Percentiles rank a stretch among this genome's conserved stretches.
Conservation (phyloP, 2,797 vertebrate species). For the Chloroceryle inda region DNA sequence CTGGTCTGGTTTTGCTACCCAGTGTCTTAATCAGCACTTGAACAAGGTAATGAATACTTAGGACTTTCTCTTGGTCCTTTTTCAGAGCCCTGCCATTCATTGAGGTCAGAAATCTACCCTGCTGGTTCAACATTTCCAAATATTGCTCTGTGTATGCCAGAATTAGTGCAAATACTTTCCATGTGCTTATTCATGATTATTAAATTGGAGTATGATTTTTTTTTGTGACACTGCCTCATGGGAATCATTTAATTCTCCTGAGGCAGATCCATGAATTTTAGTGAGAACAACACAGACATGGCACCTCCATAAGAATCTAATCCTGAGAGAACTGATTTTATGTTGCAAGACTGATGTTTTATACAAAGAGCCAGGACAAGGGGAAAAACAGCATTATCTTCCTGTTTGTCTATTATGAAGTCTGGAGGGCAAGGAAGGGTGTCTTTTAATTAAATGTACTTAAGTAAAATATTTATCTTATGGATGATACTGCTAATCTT, state of each 20-base stretch:
- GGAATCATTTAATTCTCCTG: neutral
- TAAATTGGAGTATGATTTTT: neutral
- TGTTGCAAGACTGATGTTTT: neutral
- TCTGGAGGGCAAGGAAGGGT: neutral
- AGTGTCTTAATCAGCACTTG: neutral
- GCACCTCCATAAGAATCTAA: neutral
- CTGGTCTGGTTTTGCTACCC: neutral
- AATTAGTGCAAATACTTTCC: neutral
- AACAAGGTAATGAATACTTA: neutral
- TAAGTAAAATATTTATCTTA: neutral
- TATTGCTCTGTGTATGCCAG: rapidly evolving
- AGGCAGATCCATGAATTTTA: neutral
- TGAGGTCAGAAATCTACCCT: neutral
- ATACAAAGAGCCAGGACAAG: neutral
- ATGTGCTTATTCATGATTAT: neutral
- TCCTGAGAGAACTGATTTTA: neutral
- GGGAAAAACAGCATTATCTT: neutral
- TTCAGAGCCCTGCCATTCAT: neutral
- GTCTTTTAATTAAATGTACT: neutral
- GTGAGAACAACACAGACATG: neutral
- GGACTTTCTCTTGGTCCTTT: neutral
- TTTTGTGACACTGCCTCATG: neutral
- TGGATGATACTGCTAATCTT: neutral
- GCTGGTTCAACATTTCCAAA: neutral
- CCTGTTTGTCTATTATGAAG: neutral